Evolutionary conservation across 2,797 vertebrate species (phyloP).

Genomic region (Coregonus ussuriensis): DNA sequence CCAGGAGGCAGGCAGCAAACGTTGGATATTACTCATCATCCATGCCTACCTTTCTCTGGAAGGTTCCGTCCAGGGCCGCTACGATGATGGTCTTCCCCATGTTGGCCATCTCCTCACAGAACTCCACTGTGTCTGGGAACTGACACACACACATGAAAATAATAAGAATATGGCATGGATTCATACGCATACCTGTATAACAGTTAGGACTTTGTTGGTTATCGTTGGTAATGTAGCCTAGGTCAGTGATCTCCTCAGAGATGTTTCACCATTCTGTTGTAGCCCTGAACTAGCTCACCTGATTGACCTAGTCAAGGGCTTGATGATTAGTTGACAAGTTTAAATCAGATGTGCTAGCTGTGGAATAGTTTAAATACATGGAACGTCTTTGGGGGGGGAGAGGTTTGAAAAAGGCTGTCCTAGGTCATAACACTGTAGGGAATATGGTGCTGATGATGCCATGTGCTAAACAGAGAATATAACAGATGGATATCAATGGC

Average conservation of each 20-base stretch:
- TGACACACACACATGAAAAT: constrained; percentile 41
- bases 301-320: too few species aligned
- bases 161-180: not conserved
- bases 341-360: too few species aligned
- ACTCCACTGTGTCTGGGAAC: constrained; percentile 92
- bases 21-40: not conserved
- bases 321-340: too few species aligned
- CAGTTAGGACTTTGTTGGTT: not conserved
- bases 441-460: not conserved
- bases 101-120: constrained; percentile 94
- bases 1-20: too few species aligned
- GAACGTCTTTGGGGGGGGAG: too few species aligned
- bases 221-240: not conserved
- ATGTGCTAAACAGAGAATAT: not conserved
- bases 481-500: not conserved
- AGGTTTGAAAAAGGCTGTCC: too few species aligned
- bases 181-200: not conserved
- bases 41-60: constrained; percentile 89
- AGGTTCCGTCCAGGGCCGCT: constrained; percentile 94
- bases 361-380: too few species aligned
- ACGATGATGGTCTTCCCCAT: constrained; percentile 90
- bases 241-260: not conserved
- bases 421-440: too few species aligned
- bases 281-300: too few species aligned
- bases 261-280: too few species aligned